Percentiles rank a stretch among this genome's conserved stretches.
Conservation (phyloP, 2,888 invertebrate genomes). For the Nomada flava region DNA sequence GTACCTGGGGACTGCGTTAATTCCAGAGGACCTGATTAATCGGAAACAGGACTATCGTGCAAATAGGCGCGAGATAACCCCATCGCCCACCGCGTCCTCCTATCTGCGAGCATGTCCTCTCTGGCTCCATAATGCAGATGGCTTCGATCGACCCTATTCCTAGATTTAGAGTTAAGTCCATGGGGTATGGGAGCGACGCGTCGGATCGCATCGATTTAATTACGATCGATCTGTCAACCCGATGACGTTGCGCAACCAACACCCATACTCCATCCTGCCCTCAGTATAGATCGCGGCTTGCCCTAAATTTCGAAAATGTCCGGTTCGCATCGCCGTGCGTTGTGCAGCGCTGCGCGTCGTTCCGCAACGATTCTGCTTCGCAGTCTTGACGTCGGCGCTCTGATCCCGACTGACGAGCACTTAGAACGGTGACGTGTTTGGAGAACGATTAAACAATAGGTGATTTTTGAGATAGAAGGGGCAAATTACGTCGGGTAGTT, state of each 20-base stretch:
- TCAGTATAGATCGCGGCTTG: slow-evolving; percentile 60
- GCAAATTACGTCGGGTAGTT: too few species aligned
- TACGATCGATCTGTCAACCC: slow-evolving; percentile 76
- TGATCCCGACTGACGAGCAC: neutral
- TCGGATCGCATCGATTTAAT: slow-evolving; percentile 74
- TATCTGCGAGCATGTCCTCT: slow-evolving; percentile 74
- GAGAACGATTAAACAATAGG: neutral
- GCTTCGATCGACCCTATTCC: slow-evolving; percentile 80
- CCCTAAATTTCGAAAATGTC: slow-evolving; percentile 72
- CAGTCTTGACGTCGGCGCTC: slow-evolving; percentile 1
- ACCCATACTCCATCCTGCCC: slow-evolving; percentile 14
- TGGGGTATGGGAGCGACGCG: slow-evolving; percentile 51
- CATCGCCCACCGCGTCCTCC: slow-evolving; percentile 66
- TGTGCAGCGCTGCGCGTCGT: slow-evolving; percentile 28
- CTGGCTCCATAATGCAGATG: slow-evolving; percentile 75
- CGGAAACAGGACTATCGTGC: slow-evolving; percentile 81
- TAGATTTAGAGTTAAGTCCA: slow-evolving; percentile 75
- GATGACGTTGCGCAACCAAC: slow-evolving; percentile 56
- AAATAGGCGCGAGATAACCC: slow-evolving; percentile 82
- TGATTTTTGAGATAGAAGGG: neutral
- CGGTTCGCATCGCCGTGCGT: slow-evolving; percentile 38
- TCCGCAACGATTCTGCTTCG: slow-evolving; percentile 13
- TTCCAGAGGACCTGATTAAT: slow-evolving; percentile 82
- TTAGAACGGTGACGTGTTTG: neutral
- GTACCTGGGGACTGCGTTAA: slow-evolving; percentile 79